Percentiles rank a stretch among this genome's conserved stretches.
phyloP scores from a whole-genome alignment of 2,888 invertebrate genomes.

The Ariolimax columbianus region DNA sequence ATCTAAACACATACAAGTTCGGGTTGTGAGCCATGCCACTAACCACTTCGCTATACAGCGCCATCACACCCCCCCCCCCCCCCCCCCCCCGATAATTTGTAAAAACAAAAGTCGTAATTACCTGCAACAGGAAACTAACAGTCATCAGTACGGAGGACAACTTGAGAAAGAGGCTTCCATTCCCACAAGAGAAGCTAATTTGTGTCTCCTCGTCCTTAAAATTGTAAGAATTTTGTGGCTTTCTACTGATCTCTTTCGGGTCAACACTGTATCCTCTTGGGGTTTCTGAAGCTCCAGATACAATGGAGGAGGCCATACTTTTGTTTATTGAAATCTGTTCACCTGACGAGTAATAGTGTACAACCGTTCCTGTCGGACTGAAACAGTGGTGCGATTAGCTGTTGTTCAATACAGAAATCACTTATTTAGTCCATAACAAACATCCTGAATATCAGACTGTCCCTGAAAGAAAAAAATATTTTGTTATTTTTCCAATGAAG shows the following conservation, averaged over 20 bases:
- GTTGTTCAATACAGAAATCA: neutral
- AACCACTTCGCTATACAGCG: too few species aligned
- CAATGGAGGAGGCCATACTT: constrained; percentile 9
- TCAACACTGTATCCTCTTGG: constrained; percentile 22
- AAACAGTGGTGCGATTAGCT: neutral
- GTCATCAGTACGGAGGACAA: constrained; percentile 35
- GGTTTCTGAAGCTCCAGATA: neutral
- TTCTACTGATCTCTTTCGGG: neutral
- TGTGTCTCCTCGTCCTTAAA: constrained; percentile 42
- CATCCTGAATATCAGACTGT: neutral
- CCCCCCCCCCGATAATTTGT: too few species aligned
- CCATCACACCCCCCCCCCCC: too few species aligned
- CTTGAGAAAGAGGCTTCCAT: constrained; percentile 41
- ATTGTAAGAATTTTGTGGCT: constrained; percentile 20
- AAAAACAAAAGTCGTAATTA: constrained; percentile 1
- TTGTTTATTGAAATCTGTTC: neutral
- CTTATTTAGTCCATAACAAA: neutral
- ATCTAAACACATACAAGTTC: too few species aligned
- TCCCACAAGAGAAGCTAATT: constrained; percentile 41
- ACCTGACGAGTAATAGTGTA: neutral
- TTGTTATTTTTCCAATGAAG: too few species aligned
- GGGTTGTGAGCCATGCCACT: too few species aligned
- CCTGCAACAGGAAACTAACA: constrained; percentile 45
- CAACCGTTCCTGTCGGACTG: neutral
- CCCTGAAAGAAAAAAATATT: neutral